Evolutionary conservation across 1,140 invertebrate species (phyloP).

Genomic region (Penaeus japonicus): DNA sequence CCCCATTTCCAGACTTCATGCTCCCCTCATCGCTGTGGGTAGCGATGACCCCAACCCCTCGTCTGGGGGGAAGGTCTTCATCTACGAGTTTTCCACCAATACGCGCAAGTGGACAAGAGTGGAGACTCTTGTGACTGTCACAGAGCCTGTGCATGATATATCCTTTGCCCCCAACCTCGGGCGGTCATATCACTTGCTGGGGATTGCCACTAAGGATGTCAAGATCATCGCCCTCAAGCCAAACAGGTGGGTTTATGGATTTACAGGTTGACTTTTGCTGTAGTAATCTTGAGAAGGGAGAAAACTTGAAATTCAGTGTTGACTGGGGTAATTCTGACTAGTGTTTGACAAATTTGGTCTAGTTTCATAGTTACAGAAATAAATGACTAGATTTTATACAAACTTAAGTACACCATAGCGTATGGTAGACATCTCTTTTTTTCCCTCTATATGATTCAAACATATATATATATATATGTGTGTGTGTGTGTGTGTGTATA

Average conservation of each 20-base stretch:
- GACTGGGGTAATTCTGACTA: too few species aligned
- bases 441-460: too few species aligned
- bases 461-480: too few species aligned
- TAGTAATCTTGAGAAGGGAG: too few species aligned
- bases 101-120: conserved; percentile 83
- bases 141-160: conserved; percentile 92
- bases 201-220: conserved; percentile 91
- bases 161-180: conserved; percentile 95
- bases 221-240: conserved; percentile 82
- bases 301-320: too few species aligned
- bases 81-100: conserved; percentile 88
- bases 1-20: conserved; percentile 75
- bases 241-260: not conserved
- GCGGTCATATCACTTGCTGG: conserved; percentile 90
- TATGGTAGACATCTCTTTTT: too few species aligned
- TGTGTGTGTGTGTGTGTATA: too few species aligned
- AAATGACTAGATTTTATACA: too few species aligned
- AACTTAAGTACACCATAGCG: too few species aligned
- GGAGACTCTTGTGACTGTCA: conserved; percentile 79
- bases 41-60: conserved; percentile 79
- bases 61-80: conserved; percentile 75
- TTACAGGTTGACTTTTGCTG: too few species aligned
- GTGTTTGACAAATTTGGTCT: too few species aligned
- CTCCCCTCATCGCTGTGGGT: conserved; percentile 86
- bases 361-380: too few species aligned